These are phyloP conservation scores for Callochromis pleurospilus DNA, from an alignment of 2,113 vertebrate species.

Conservation along the genomic window DNA sequence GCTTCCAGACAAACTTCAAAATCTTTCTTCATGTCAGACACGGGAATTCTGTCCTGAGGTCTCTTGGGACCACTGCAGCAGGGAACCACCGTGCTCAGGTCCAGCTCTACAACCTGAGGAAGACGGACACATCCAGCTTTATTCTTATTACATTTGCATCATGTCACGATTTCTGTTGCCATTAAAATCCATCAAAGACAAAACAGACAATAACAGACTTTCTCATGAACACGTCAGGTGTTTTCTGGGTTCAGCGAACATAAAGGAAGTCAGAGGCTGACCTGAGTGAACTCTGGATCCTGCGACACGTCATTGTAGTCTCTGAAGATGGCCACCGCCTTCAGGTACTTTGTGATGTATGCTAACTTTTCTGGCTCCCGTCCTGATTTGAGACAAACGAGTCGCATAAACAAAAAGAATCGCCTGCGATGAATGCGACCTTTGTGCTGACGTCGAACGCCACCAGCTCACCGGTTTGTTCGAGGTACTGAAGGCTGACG, in stretches of 20 bases:
- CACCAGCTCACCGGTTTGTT: constrained; percentile 82
- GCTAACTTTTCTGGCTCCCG: constrained; percentile 80
- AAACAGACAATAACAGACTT: no score
- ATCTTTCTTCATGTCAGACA: constrained; percentile 90
- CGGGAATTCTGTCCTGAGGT: constrained; percentile 88
- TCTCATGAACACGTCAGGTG: background rate
- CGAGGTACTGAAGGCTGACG: constrained; percentile 85
- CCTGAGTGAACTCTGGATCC: constrained; percentile 91
- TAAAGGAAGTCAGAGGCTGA: constrained; percentile 10
- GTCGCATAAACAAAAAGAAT: background rate
- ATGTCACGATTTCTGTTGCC: background rate
- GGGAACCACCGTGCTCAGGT: constrained; percentile 84
- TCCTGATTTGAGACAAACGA: constrained; percentile 64
- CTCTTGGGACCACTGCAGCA: constrained; percentile 97
- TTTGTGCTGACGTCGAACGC: no score
- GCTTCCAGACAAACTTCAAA: constrained; percentile 85
- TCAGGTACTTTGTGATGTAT: constrained; percentile 80
- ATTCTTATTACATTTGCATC: background rate
- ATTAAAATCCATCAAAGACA: background rate
- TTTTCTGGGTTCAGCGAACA: background rate
- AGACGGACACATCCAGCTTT: background rate
- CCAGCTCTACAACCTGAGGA: constrained; percentile 69
- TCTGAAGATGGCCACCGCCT: constrained; percentile 85
- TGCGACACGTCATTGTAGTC: constrained; percentile 81
- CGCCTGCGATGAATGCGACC: accelerated